Evolutionary conservation across 2,797 vertebrate species (phyloP), one percentile per base, ranked within the genome.

Genomic region (Enteromius unitaeniatus): DNA sequence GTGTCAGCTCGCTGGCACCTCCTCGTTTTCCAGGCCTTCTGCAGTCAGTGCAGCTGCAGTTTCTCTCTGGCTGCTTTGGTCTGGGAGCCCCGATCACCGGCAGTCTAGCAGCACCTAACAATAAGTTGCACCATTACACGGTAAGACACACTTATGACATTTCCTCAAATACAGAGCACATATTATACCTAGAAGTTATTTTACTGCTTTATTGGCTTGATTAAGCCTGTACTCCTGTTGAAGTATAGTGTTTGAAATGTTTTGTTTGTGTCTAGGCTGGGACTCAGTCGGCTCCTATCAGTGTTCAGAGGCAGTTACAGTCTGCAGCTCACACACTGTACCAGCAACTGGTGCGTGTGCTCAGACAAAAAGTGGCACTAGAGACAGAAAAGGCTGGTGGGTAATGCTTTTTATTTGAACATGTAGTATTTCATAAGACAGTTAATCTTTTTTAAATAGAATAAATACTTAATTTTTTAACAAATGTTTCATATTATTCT

Each of bases 31-130:
- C 95, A 76, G 90, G 92, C 0, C 88, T 96, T 67, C 60, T 96
- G 89, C 92, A 94, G 90, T 95, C 95, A 0, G 95, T 94, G 86
- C 95, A 96, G 90, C 93, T 96, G 49, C 95, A 96, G 86, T 96
- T 96, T 76, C 92, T 96, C 23, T 95, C 94, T 2, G 95, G 95
- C 64, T 95, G 95, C 87, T 96, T 96, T 31, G 90, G 90, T 40
- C 90, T 96, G 78, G 95, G 93, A 85, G 93, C 93, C 23, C 92
- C 94, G 60, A 92, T 91, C 49, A 91, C 94, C 19, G 88, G 88
- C 51, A 90, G 91, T 80, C 87, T 88, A 75, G 82, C 90, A 11
- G 92, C 89, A 34, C 84, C 88, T 79, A 87, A 90, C 84, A 94
- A 94, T 47, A 93, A 95, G 73, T 90, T 91, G 78, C 91, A 95